Evolutionary conservation across 2,113 vertebrate species (phyloP).

Genomic region (Sula dactylatra): DNA sequence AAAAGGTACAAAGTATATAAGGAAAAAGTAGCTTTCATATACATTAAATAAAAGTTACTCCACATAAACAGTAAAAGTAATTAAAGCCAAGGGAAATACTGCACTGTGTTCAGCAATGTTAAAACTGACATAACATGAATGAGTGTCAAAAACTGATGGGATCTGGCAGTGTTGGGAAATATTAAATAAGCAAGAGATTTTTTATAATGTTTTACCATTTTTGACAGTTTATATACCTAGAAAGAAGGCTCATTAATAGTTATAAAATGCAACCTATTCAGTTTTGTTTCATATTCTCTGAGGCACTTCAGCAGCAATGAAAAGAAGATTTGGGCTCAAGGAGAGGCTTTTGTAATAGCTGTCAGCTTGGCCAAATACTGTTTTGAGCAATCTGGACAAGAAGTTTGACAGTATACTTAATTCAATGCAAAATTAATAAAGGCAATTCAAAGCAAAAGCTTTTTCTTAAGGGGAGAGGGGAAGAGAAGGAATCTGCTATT

Average conservation of each 20-base stretch:
- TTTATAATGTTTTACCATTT: conserved; percentile 16
- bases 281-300: conserved; percentile 15
- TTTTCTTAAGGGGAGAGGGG: background rate
- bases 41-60: background rate
- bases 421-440: conserved; percentile 18
- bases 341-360: conserved; percentile 34
- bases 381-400: conserved; percentile 2
- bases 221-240: conserved; percentile 20
- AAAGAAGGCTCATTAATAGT: conserved; percentile 26
- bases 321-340: conserved; percentile 40
- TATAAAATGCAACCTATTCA: conserved; percentile 22
- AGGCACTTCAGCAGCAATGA: conserved; percentile 15
- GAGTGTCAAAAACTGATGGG: conserved; percentile 31
- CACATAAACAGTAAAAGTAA: background rate
- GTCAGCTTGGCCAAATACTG: conserved; percentile 22
- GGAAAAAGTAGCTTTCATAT: background rate
- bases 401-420: conserved; percentile 8
- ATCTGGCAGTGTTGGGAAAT: conserved; percentile 22
- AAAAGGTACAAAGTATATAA: background rate
- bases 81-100: conserved; percentile 35
- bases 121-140: conserved; percentile 43
- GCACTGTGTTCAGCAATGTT: background rate
- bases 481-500: background rate
- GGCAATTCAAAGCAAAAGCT: background rate
- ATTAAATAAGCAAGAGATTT: conserved; percentile 5